Base-by-base conservation (phyloP, 2,888 invertebrate genomes). In the Norana najaformis region DNA sequence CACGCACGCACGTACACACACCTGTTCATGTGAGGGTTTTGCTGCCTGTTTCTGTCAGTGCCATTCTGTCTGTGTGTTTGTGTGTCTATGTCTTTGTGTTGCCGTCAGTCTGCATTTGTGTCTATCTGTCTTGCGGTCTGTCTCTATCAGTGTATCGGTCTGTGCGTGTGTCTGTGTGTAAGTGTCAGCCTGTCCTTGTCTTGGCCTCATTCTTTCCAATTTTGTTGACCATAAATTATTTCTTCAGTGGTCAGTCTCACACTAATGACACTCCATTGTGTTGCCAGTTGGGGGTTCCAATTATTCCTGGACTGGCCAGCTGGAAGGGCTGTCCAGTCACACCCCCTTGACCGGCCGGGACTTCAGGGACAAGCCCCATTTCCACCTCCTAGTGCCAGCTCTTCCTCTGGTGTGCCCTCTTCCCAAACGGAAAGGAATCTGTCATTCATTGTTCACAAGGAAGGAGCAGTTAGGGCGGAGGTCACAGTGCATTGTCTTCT, bases 161-260 rank as follows among this genome's bases (percentile, higher is more conserved):
- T n/a, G 30, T 69, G 30, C n/a, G 69, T 8, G 30, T 69, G 69
- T 69, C 8, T 41, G 41, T 69, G 30, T n/a, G 69, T n/a, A 8
- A 11, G n/a, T 69, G 11, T 69, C 69, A n/a, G 69, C n/a, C 69
- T 69, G 16, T 30, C 30, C 13, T 1, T 8, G n/a, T 69, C 30
- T 53, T 69, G 69, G n/a, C n/a, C 69, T n/a, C 30, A n/a, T 6
- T 69, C 69, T n/a, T 30, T 69, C 30, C 0, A n/a, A 69, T 69
- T 69, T n/a, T 8, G 69, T 69, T 69, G 69, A 69, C 69, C 69
- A 69, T 69, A 69, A 69, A 69, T 69, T 69, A 69, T 69, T 69
- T 69, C n/a, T 69, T n/a, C 69, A 69, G 11, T 69, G 69, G 69
- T 69, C 69, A 69, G 69, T 69, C n/a, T 69, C n/a, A 69, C 69